Percentiles rank a stretch among this genome's conserved stretches.
Evolutionary conservation across 2,888 invertebrate genomes (phyloP).

Genomic region (Microctonus hyperodae): DNA sequence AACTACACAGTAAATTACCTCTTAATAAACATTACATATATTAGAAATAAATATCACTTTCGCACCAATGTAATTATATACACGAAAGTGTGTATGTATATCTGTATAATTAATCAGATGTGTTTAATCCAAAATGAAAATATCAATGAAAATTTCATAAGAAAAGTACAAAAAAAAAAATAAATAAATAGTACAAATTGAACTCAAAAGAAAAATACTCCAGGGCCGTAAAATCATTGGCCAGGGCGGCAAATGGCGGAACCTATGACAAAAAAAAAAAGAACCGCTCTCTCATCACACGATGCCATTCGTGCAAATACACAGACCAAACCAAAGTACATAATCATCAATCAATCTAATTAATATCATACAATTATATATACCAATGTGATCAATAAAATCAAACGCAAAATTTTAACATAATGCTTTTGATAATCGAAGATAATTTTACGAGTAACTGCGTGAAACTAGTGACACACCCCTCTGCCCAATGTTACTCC

Average conservation of each 20-base stretch:
- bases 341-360: too few relatives aligned
- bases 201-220: constrained; percentile 11
- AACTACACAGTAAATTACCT: neutral
- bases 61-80: constrained; percentile 15
- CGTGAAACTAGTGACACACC: constrained; percentile 47
- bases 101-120: neutral
- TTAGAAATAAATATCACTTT: constrained; percentile 8
- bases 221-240: constrained; percentile 28
- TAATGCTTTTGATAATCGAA: too few relatives aligned
- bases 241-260: constrained; percentile 35
- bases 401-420: neutral
- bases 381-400: neutral
- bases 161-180: neutral
- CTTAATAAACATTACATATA: neutral
- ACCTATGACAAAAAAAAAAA: constrained; percentile 19
- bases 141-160: too few relatives aligned
- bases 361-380: neutral
- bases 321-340: neutral
- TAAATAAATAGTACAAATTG: neutral
- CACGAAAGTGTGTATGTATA: constrained; percentile 25
- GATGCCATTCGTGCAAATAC: neutral
- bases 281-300: neutral
- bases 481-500: constrained; percentile 45
- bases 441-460: constrained; percentile 23
- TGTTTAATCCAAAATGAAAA: too few relatives aligned